Conservation (phyloP, 1,140 invertebrate species). For the Drosophila tsacasi region DNA sequence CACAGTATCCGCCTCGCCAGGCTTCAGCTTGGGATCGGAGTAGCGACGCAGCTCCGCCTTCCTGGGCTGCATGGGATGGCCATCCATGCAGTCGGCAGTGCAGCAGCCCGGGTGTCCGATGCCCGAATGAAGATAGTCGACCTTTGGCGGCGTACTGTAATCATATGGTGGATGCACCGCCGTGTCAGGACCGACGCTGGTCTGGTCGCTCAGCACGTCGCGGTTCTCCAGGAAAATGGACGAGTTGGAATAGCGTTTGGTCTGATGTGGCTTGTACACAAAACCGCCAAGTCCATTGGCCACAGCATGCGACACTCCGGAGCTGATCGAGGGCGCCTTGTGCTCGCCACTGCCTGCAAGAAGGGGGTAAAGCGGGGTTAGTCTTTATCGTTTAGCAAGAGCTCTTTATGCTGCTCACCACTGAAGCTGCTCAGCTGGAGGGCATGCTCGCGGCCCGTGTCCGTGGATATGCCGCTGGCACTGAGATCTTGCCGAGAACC, state of each 20-base stretch:
- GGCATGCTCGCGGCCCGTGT: conserved; percentile 78
- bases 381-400: no score
- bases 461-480: conserved; percentile 79
- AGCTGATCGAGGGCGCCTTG: conserved; percentile 76
- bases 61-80: background rate
- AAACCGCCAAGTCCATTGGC: conserved; percentile 79
- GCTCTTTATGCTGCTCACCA: conserved; percentile 43
- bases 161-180: conserved; percentile 67
- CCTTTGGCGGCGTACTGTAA: conserved; percentile 79
- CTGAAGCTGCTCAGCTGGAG: conserved; percentile 81
- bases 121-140: conserved; percentile 73
- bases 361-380: background rate
- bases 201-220: conserved; percentile 83
- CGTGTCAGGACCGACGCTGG: conserved; percentile 54
- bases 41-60: conserved; percentile 83
- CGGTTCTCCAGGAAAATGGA: conserved; percentile 85
- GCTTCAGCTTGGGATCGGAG: conserved; percentile 85
- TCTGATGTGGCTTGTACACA: conserved; percentile 77
- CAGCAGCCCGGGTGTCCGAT: conserved; percentile 64
- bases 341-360: conserved; percentile 77
- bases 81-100: conserved; percentile 58
- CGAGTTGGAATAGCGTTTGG: conserved; percentile 81
- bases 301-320: conserved; percentile 79
- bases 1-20: conserved; percentile 52
- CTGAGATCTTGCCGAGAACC: conserved; percentile 82